These are phyloP conservation scores for Lochmaea crataegi DNA, from an alignment of 2,888 invertebrate genomes.

Conservation along the genomic window DNA sequence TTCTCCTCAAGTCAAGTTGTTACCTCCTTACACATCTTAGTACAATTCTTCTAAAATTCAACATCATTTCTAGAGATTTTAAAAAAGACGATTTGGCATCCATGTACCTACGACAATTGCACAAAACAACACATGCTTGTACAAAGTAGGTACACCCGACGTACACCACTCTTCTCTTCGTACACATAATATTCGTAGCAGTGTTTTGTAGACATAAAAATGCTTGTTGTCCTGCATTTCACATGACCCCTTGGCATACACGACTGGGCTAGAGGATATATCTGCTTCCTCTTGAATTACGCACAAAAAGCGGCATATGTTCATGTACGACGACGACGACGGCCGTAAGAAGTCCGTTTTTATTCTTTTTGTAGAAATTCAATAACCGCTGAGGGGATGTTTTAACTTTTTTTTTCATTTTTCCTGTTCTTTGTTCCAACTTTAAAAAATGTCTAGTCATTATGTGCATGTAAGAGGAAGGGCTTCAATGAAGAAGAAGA, in stretches of 20 bases:
- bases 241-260: constrained; percentile 26
- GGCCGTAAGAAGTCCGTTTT: constrained; percentile 33
- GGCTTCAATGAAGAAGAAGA: constrained; percentile 5
- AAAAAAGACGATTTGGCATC: constrained; percentile 14
- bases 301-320: constrained; percentile 35
- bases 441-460: constrained; percentile 32
- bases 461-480: not conserved
- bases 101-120: constrained; percentile 9
- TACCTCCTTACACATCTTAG: too few relatives aligned
- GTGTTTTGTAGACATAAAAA: constrained; percentile 37
- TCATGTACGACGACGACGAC: constrained; percentile 19
- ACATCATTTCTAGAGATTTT: too few relatives aligned
- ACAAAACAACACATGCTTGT: constrained; percentile 18
- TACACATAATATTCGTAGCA: constrained; percentile 20
- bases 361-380: constrained; percentile 35
- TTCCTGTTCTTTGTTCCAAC: constrained; percentile 41
- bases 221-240: constrained; percentile 33
- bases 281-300: constrained; percentile 36
- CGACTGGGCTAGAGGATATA: constrained; percentile 25
- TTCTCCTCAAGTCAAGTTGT: too few relatives aligned
- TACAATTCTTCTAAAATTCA: too few relatives aligned
- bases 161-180: constrained; percentile 1
- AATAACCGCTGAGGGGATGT: constrained; percentile 35
- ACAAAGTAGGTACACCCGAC: constrained; percentile 23
- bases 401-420: constrained; percentile 32